Base-by-base conservation (phyloP, 2,797 vertebrate genomes). In the Gallirallus australis region DNA sequence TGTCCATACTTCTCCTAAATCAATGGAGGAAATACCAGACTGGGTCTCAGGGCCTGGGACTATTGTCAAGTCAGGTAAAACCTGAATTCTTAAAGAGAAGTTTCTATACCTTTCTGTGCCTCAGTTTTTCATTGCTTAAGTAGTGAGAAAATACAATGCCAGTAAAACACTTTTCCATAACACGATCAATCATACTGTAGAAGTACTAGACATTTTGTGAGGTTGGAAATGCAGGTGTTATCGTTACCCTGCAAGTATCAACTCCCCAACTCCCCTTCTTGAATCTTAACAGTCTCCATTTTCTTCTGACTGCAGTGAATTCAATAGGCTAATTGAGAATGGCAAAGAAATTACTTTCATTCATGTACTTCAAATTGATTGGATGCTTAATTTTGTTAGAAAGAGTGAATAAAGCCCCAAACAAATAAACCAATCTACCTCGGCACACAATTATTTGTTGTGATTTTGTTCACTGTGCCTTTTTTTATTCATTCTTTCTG, bases 371-470 rank as follows among this genome's bases (percentile, higher is more conserved):
- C 37, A 64, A 78, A 81, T 39, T 64, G 68, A 91, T 45, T 61
- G 45, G 50, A 68, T 68, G 50, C 39, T 72, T 90, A 50, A 81
- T 65, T 87, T 89, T 83, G 57, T 54, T 71, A 65, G 37, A 78
- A 81, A 12, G 16, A 30, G 8, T 52, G 50, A 90, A 82, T 86
- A 77, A 86, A 89, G 37, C 35, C 57, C 57, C 40, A 71, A 91
- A 91, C 53, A 91, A 87, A 87, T 65, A 81, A 91, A 77, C 31
- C 70, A 53, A 90, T 85, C 75, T 92, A 50, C 48, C 60, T 19
- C 47, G 31, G 37, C 53, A 77, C 11, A 60, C 37, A 63, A 61
- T 33, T 72, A 72, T 23, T 65, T 78, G 68, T 11, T 72, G 54
- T 53, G 53, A 31, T 65, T 75, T 39, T 40, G 84, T 86, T 59